Percentiles rank a stretch among this genome's conserved stretches.
Evolutionary conservation across 2,113 vertebrate genomes (phyloP).

Genomic region (Corythornis cristatus): DNA sequence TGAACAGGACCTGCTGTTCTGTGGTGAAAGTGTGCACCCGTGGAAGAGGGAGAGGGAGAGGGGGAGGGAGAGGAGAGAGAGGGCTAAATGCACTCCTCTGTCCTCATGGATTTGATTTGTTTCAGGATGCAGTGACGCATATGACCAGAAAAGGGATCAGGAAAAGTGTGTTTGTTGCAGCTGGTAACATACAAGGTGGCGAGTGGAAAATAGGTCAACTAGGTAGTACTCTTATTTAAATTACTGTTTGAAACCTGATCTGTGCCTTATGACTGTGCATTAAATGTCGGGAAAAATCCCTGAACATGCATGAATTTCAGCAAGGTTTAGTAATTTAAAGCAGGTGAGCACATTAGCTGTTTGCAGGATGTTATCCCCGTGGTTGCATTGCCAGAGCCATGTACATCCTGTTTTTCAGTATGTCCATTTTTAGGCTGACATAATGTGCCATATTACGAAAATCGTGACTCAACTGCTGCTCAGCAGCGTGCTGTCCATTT

Average conservation of each 20-base stretch:
- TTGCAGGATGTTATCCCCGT: neutral
- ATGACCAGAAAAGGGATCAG: neutral
- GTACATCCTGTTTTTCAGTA: neutral
- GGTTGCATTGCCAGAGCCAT: neutral
- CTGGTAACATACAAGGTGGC: neutral
- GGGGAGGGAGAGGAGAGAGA: neutral
- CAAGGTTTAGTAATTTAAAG: neutral
- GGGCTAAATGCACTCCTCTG: neutral
- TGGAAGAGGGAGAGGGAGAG: neutral
- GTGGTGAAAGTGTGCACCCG: accelerated
- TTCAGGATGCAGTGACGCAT: neutral
- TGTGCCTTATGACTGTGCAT: neutral
- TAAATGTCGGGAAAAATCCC: neutral
- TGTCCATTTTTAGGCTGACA: neutral
- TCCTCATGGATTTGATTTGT: neutral
- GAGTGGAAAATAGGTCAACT: slow-evolving; percentile 17
- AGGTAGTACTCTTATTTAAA: neutral
- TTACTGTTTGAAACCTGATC: neutral
- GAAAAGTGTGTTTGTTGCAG: neutral
- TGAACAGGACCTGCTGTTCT: neutral
- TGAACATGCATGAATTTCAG: neutral
- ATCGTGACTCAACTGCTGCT: neutral
- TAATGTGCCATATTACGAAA: slow-evolving; percentile 14
- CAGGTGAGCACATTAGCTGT: neutral
- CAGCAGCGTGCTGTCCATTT: neutral